Evolutionary conservation across 2,797 vertebrate species (phyloP).

Genomic region (Dromococcyx pavoninus): DNA sequence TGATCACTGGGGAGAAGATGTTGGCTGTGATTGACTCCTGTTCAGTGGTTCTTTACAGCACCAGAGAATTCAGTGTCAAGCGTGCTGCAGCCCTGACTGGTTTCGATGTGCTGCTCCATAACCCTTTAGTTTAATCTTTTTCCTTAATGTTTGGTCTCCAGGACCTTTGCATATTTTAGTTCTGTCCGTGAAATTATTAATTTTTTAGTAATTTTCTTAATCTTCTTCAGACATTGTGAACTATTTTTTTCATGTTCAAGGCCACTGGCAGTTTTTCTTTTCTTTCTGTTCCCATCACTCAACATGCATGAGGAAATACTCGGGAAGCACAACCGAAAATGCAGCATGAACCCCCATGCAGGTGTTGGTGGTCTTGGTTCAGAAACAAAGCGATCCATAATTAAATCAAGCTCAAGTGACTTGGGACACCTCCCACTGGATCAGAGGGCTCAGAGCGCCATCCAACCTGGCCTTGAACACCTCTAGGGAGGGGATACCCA

Average conservation of each 20-base stretch:
- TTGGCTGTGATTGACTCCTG: neutral
- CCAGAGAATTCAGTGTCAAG: neutral
- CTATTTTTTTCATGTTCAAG: neutral
- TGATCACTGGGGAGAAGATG: neutral
- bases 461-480: too few species aligned
- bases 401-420: slow-evolving; percentile 58
- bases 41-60: slow-evolving; percentile 7
- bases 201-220: neutral
- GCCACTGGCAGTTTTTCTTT: neutral
- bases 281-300: neutral
- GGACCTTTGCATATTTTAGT: neutral
- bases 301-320: neutral
- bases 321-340: neutral
- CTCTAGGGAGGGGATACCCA: too few species aligned
- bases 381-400: slow-evolving; percentile 48
- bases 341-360: neutral
- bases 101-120: neutral
- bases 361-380: slow-evolving; percentile 30
- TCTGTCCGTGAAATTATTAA: neutral
- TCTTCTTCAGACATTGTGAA: neutral
- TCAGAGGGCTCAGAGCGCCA: too few species aligned
- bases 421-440: neutral
- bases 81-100: neutral
- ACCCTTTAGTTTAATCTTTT: neutral
- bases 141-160: neutral